Base-by-base conservation (phyloP, 1,140 invertebrate genomes). In the Mycetomoellerius zeteki region DNA sequence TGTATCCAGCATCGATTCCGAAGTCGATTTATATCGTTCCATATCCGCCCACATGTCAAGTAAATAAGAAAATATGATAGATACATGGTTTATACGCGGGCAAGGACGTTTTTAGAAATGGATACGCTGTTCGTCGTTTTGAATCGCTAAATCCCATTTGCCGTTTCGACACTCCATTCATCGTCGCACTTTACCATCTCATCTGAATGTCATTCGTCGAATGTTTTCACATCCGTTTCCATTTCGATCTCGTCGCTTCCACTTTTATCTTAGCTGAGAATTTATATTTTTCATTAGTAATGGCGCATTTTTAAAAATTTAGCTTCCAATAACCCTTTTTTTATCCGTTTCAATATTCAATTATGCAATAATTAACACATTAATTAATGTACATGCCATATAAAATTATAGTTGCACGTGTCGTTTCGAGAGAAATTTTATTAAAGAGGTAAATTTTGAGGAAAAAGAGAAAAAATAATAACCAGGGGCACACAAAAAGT, bases 111-210 rank as follows among this genome's bases (percentile, higher is more conserved):
- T 75, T 47, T 30, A 58, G 27, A 84, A 84, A 60, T 75, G 54
- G 54, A 50, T 84, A 75, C 69, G 30, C 14, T 52, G 43, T 58
- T 60, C 10, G 50, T 62, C 80, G 24, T 60, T 47, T 50, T 60
- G 69, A 84, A 75, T 75, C n/a, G 69, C 69, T 47, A 27, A 84
- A 84, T 73, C 80, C 80, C 69, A 84, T 84, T 84, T 84, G 69
- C 69, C 69, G 56, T 16, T 60, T 73, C 80, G 80, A 75, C 69
- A 73, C 71, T 73, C 69, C 56, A 84, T 75, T 84, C 69, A 84
- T 84, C 54, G 69, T 75, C 54, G 27, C 56, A 56, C 60, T 84
- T 84, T 62, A 84, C 56, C 71, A 5, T 56, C 69, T 50, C 54
- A 19, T n/a, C 4, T 43, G 37, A 73, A 73, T 12, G 52, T 84